These are phyloP conservation scores for Teleogryllus oceanicus DNA, from an alignment of 2,888 invertebrate species.

Conservation along the genomic window DNA sequence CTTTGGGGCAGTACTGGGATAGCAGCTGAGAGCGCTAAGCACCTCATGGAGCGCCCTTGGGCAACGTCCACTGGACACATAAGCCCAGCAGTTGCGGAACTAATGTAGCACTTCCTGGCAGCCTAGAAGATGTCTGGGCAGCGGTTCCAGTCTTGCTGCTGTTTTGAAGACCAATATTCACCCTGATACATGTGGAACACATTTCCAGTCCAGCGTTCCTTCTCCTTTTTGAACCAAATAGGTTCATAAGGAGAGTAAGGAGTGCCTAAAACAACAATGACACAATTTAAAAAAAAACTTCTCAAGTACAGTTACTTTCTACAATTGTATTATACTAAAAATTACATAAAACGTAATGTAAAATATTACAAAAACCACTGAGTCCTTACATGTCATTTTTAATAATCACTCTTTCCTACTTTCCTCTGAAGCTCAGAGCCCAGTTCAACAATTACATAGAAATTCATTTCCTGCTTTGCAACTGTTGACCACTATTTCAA, in stretches of 20 bases:
- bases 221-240: constrained; percentile 83
- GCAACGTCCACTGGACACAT: neutral
- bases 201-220: constrained; percentile 60
- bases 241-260: constrained; percentile 75
- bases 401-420: too few relatives aligned
- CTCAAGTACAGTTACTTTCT: too few relatives aligned
- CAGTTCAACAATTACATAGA: too few relatives aligned
- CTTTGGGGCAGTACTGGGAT: neutral
- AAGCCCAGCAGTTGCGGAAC: neutral
- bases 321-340: too few relatives aligned
- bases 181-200: constrained; percentile 80
- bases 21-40: neutral
- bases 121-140: constrained; percentile 84
- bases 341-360: too few relatives aligned
- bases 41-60: neutral
- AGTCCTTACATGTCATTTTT: too few relatives aligned
- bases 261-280: constrained; percentile 49
- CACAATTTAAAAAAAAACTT: too few relatives aligned
- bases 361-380: too few relatives aligned
- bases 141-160: constrained; percentile 77
- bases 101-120: neutral
- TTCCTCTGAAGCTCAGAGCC: too few relatives aligned
- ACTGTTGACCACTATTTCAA: too few relatives aligned
- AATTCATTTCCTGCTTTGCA: too few relatives aligned
- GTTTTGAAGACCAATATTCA: constrained; percentile 91